Evolutionary conservation across 2,797 vertebrate species (phyloP).

Genomic region (Clamator glandarius): DNA sequence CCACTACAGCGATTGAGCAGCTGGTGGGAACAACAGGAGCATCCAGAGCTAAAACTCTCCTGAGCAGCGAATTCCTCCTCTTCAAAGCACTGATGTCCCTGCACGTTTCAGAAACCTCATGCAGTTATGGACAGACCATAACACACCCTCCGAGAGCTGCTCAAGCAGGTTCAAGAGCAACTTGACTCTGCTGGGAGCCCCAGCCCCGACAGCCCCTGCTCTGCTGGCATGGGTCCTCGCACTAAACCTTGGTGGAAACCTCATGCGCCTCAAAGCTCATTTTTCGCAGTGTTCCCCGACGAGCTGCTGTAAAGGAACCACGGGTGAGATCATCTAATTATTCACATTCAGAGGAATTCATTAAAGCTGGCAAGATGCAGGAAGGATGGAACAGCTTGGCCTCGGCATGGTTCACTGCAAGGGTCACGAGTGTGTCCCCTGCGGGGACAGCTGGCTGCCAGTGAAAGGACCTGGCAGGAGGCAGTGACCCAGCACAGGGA

Average conservation of each 20-base stretch:
- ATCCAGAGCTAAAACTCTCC: not conserved
- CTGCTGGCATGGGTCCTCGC: not conserved
- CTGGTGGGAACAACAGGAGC: not conserved
- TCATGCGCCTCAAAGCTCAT: fast-evolving
- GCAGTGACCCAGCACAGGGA: not conserved
- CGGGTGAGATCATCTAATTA: constrained; percentile 21
- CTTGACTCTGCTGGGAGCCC: not conserved
- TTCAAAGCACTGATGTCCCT: fast-evolving
- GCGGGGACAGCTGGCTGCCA: not conserved
- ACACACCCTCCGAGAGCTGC: not conserved
- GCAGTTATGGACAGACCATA: not conserved
- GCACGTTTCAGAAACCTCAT: not conserved
- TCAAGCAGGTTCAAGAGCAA: not conserved
- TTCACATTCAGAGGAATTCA: constrained; percentile 22
- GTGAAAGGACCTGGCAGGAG: not conserved
- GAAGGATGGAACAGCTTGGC: constrained; percentile 32
- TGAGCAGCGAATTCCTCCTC: not conserved
- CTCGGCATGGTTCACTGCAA: not conserved
- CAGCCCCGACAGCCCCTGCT: not conserved
- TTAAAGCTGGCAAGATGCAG: not conserved
- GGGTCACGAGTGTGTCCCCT: fast-evolving
- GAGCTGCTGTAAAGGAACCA: not conserved
- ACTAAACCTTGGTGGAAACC: not conserved
- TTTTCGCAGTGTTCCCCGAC: not conserved
- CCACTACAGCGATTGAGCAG: not conserved